Percentiles rank a stretch among this genome's conserved stretches.
phyloP scores from a whole-genome alignment of 2,113 vertebrate species.

The Egretta garzetta region DNA sequence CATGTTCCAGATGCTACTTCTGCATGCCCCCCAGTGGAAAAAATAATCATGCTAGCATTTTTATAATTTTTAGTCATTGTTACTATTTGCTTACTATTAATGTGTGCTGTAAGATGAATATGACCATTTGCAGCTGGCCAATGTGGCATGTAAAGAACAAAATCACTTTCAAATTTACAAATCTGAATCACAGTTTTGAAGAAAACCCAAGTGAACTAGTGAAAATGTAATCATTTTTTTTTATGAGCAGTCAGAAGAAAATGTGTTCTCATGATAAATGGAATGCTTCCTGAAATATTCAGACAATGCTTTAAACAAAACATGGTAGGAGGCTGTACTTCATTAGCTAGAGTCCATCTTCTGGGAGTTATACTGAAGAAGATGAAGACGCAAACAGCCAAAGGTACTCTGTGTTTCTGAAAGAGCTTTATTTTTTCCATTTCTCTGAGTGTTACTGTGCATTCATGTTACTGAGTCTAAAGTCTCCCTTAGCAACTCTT shows the following conservation, averaged over 20 bases:
- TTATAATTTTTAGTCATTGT: not conserved
- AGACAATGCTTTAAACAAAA: not conserved
- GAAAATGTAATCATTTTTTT: not conserved
- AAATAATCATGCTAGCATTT: not conserved
- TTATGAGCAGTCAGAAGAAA: not conserved
- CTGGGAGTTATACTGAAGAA: not conserved
- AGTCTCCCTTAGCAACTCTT: not conserved
- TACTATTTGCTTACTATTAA: not conserved
- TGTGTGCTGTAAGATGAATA: not conserved
- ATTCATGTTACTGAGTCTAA: not conserved
- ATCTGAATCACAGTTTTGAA: not conserved
- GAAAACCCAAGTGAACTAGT: not conserved
- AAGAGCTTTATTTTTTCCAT: not conserved
- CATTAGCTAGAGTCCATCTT: not conserved
- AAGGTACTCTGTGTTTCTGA: not conserved
- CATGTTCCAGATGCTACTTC: not conserved
- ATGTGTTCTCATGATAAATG: not conserved
- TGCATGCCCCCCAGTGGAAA: not conserved
- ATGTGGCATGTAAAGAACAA: not conserved
- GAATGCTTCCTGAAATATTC: not conserved
- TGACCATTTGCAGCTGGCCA: not conserved
- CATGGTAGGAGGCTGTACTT: not conserved
- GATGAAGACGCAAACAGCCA: not conserved
- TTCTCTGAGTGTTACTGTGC: not conserved
- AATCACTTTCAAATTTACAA: not conserved